These are phyloP conservation scores for Pangasius krempfi DNA, from an alignment of 2,797 vertebrate species.

Conservation along the genomic window DNA sequence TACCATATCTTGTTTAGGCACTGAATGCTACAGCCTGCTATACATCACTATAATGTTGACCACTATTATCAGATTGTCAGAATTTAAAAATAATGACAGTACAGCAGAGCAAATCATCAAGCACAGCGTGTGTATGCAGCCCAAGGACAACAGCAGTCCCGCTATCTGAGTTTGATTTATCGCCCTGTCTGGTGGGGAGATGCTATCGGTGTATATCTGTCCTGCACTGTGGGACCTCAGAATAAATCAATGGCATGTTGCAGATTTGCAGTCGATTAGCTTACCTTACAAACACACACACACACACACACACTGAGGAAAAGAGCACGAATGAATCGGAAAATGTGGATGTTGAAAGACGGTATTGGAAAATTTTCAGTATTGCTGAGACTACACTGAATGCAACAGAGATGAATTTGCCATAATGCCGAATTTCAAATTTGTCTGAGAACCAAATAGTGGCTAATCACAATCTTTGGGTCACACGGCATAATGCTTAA, in stretches of 20 bases:
- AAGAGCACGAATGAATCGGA: neutral
- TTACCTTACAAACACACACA: slow-evolving; percentile 34
- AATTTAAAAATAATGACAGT: slow-evolving; percentile 45
- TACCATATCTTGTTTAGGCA: slow-evolving; percentile 18
- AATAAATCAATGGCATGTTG: slow-evolving; percentile 52
- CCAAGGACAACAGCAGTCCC: slow-evolving; percentile 52
- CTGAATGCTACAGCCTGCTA: slow-evolving; percentile 5
- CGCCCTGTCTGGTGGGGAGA: slow-evolving; percentile 42
- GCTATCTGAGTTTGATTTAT: slow-evolving; percentile 56
- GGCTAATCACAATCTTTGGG: neutral
- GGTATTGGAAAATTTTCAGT: neutral
- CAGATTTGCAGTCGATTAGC: slow-evolving; percentile 57
- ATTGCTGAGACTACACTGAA: neutral
- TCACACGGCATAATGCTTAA: neutral
- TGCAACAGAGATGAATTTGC: neutral
- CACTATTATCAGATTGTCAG: slow-evolving; percentile 38
- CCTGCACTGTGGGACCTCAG: slow-evolving; percentile 41
- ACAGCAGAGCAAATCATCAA: slow-evolving; percentile 52
- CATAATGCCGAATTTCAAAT: neutral
- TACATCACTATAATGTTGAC: slow-evolving; percentile 38
- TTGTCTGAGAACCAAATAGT: neutral
- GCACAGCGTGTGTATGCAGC: slow-evolving; percentile 39
- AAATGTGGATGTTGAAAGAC: neutral
- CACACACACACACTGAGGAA: neutral
- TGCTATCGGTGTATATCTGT: slow-evolving; percentile 48